Evolutionary conservation across 2,797 vertebrate genomes (phyloP).

Genomic region (Naso thynnoides): DNA sequence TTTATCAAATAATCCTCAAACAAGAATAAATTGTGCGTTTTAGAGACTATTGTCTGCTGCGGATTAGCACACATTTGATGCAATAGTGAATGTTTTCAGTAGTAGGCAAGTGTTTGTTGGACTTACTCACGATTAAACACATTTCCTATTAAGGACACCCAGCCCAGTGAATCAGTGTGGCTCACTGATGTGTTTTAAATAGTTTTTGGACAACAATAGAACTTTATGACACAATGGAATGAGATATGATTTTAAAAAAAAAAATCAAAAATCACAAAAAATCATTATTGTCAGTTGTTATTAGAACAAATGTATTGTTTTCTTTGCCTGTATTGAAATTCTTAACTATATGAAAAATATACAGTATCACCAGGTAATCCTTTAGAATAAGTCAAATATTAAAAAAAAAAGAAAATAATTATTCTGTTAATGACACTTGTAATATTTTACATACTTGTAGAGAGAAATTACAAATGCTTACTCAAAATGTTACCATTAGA

Average conservation of each 20-base stretch:
- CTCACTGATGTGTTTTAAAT: too few species aligned
- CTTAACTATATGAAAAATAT: neutral
- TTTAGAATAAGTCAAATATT: neutral
- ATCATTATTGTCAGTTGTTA: neutral
- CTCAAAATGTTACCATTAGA: too few species aligned
- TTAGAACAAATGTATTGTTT: too few species aligned
- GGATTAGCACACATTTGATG: neutral
- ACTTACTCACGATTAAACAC: neutral
- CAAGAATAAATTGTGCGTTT: neutral
- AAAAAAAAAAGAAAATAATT: neutral
- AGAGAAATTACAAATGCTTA: neutral
- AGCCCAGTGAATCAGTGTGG: neutral
- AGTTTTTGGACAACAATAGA: too few species aligned
- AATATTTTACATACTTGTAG: too few species aligned
- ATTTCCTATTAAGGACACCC: neutral
- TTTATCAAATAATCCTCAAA: neutral
- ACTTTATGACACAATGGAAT: too few species aligned
- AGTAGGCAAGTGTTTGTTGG: neutral
- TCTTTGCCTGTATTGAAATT: too few species aligned
- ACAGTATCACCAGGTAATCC: too few species aligned
- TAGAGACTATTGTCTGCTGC: neutral
- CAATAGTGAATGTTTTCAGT: neutral
- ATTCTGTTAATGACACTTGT: too few species aligned
- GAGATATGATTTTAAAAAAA: neutral
- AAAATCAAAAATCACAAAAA: too few species aligned